Percentiles rank a stretch among this genome's conserved stretches.
Conservation (phyloP, 1,140 invertebrate species). For the Drosophila tsacasi region DNA sequence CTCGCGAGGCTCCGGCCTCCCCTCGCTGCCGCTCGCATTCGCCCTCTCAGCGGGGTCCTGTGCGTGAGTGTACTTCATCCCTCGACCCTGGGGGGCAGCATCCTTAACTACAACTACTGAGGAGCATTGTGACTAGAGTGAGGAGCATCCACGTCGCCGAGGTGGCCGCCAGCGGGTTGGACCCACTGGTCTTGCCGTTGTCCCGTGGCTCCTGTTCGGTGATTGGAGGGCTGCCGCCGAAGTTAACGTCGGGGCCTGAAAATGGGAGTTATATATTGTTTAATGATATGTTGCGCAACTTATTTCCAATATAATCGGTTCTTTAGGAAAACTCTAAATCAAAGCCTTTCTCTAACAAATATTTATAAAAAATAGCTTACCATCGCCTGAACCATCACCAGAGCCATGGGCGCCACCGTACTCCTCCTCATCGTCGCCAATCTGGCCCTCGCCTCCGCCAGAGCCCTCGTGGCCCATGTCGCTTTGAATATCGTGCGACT, state of each 20-base stretch:
- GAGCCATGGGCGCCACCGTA: slow-evolving; percentile 75
- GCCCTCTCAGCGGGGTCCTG: slow-evolving; percentile 11
- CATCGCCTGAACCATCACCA: slow-evolving; percentile 82
- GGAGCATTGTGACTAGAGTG: slow-evolving; percentile 80
- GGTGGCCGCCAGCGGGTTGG: slow-evolving; percentile 35
- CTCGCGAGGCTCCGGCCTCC: slow-evolving; percentile 9
- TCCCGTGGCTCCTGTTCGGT: slow-evolving; percentile 52
- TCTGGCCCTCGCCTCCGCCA: slow-evolving; percentile 66
- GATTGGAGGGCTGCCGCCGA: slow-evolving; percentile 36
- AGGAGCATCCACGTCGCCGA: slow-evolving; percentile 66
- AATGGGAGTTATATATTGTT: neutral
- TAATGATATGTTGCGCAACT: neutral
- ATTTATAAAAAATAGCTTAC: slow-evolving; percentile 32
- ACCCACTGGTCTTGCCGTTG: slow-evolving; percentile 29
- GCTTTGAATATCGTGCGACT: slow-evolving; percentile 78
- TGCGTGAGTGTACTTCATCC: slow-evolving; percentile 27
- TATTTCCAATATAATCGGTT: too few relatives aligned
- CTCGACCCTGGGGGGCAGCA: slow-evolving; percentile 47
- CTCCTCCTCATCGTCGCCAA: slow-evolving; percentile 79
- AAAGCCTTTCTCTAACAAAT: too few relatives aligned
- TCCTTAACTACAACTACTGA: slow-evolving; percentile 76
- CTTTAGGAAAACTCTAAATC: neutral
- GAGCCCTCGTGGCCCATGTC: slow-evolving; percentile 84
- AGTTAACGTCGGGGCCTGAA: slow-evolving; percentile 58
- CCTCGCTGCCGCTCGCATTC: neutral